Evolutionary conservation across 2,113 vertebrate species (phyloP).

Genomic region (Riparia riparia): DNA sequence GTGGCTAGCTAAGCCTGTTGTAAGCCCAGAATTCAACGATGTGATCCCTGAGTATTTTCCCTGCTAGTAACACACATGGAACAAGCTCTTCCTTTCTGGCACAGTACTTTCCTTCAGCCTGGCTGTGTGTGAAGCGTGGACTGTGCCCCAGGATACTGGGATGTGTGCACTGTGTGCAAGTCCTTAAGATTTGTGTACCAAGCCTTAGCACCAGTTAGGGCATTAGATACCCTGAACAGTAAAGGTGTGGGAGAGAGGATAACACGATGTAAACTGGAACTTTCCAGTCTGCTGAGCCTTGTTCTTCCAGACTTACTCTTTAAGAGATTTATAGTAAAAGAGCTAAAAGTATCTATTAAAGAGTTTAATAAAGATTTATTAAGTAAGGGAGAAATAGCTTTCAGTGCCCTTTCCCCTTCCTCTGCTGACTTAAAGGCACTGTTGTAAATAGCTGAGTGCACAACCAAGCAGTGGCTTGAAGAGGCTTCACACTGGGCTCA

Average conservation of each 20-base stretch:
- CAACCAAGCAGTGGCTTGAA: not conserved
- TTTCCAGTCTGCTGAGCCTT: slow-evolving; percentile 34
- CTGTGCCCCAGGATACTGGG: no score
- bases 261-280: not conserved
- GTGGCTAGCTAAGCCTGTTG: not conserved
- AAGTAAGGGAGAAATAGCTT: not conserved
- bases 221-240: not conserved
- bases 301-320: not conserved
- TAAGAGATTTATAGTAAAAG: not conserved
- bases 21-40: not conserved
- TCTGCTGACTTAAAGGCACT: not conserved
- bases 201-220: not conserved
- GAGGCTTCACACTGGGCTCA: not conserved
- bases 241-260: not conserved
- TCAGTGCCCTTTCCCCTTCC: not conserved
- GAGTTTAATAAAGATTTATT: not conserved
- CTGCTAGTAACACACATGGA: accelerated
- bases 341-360: not conserved
- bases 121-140: not conserved
- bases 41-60: not conserved
- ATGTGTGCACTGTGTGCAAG: not conserved
- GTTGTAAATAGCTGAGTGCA: not conserved
- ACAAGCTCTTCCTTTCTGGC: not conserved
- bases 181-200: not conserved
- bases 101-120: not conserved